Conservation (phyloP, 2,888 invertebrate species). For the Lottia gigantea region DNA sequence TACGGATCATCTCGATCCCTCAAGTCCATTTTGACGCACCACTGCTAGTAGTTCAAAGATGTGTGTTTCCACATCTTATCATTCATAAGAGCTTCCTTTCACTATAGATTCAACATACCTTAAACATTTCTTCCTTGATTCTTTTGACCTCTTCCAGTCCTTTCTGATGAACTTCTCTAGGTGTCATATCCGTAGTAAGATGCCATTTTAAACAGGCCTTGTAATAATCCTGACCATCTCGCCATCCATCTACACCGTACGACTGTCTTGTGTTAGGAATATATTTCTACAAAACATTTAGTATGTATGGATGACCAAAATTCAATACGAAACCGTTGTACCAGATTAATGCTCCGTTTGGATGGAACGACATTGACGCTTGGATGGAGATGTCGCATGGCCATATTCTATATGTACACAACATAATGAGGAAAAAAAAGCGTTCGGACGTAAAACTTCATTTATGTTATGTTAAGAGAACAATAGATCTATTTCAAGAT, state of each 20-base stretch:
- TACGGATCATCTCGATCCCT: no score
- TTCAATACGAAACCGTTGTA: no score
- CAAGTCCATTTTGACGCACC: not conserved
- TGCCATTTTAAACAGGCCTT: slow-evolving; percentile 58
- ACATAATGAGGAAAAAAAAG: no score
- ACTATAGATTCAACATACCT: slow-evolving; percentile 29
- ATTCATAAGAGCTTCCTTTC: not conserved
- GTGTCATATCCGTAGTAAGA: slow-evolving; percentile 49
- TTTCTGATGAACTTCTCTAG: slow-evolving; percentile 60
- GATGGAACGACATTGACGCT: no score
- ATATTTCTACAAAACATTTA: slow-evolving; percentile 41
- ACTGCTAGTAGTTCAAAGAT: no score
- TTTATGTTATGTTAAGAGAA: no score
- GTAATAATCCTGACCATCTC: slow-evolving; percentile 48
- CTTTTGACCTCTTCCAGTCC: slow-evolving; percentile 61
- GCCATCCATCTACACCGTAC: slow-evolving; percentile 47
- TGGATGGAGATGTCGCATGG: no score
- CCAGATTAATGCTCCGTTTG: no score
- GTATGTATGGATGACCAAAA: no score
- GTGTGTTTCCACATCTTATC: not conserved
- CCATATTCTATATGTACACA: no score
- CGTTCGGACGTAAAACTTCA: no score
- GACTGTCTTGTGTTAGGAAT: slow-evolving; percentile 44
- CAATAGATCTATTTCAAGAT: no score
- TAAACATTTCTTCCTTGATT: slow-evolving; percentile 46